These are phyloP conservation scores for Taxidea taxus DNA, from an alignment of 2,113 vertebrate species.

Conservation along the genomic window DNA sequence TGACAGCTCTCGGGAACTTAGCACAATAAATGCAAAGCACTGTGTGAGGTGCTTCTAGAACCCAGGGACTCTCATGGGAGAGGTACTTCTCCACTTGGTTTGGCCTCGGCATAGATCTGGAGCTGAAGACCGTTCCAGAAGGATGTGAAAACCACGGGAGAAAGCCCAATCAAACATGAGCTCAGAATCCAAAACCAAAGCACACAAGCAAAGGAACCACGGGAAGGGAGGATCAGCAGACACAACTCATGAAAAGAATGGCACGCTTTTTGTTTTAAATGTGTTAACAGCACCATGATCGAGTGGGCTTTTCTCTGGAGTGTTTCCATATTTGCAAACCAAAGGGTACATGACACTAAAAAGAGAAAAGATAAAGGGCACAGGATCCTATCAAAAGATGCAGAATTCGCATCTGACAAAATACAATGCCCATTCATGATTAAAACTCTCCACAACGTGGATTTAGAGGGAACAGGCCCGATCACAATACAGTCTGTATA, in stretches of 20 bases:
- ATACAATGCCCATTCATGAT: background rate
- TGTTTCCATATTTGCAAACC: background rate
- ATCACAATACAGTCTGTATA: background rate
- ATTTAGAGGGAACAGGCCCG: background rate
- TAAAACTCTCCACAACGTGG: background rate
- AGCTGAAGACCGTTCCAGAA: background rate
- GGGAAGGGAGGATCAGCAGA: background rate
- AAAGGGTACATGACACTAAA: background rate
- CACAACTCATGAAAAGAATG: background rate
- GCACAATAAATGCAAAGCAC: background rate
- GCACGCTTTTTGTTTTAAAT: background rate
- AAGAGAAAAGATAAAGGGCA: background rate
- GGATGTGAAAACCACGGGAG: background rate
- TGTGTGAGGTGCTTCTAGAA: accelerated
- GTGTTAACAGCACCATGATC: background rate
- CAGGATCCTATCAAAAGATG: background rate
- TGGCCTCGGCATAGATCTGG: background rate
- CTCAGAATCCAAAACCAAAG: background rate
- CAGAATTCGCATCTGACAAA: background rate
- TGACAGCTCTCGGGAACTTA: background rate
- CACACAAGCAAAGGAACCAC: background rate
- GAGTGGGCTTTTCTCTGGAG: background rate
- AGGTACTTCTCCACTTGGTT: background rate
- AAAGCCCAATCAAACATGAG: background rate
- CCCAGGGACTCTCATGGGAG: accelerated